Base-by-base conservation (phyloP, 2,888 invertebrate species). In the Diaprepes abbreviatus region DNA sequence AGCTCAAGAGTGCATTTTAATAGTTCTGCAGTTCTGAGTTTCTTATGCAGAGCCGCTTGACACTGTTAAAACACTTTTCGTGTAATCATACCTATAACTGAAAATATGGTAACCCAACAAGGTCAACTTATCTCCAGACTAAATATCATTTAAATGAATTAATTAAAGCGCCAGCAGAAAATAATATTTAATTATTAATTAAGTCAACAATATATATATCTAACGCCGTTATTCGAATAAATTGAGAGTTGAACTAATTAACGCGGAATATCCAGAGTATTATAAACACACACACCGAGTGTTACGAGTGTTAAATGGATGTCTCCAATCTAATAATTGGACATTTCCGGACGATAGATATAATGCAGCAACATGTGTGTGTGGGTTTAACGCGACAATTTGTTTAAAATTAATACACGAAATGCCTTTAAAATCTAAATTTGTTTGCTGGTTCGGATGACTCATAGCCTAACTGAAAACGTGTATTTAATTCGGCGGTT, bases 281-380 rank as follows among this genome's bases (percentile, higher is more conserved):
- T 66, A 70, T 70, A n/a, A n/a, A n/a, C n/a, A n/a, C n/a, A 50
- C 16, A 62, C 66, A 50, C 57, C 57, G 62, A 66, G 36, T 58
- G 57, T 50, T 24, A 58, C 59, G 66, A 71, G 80, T 79, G 80
- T 77, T 79, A 79, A 79, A 77, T 78, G 66, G 77, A 78, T 77
- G 78, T 78, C 77, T 79, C 78, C 78, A 77, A 73, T 78, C 77
- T 77, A 76, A 77, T 79, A 79, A 79, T 78, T 79, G 79, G 76
- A 74, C 74, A 75, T 78, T 76, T 79, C 79, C 79, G 79, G 76
- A 75, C 67, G 64, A 71, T 71, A 67, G 71, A 71, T 59, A 71
- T 64, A 67, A 68, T 68, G 65, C 50, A 67, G 63, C 36, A 58
- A 58, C 66, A 72, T 62, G 57, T 71, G 71, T n/a, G n/a, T 71